A percentile compares a stretch with the other conserved stretches of the same genome.
phyloP scores from a whole-genome alignment of 2,888 invertebrate genomes.

The Parnassius mnemosyne region DNA sequence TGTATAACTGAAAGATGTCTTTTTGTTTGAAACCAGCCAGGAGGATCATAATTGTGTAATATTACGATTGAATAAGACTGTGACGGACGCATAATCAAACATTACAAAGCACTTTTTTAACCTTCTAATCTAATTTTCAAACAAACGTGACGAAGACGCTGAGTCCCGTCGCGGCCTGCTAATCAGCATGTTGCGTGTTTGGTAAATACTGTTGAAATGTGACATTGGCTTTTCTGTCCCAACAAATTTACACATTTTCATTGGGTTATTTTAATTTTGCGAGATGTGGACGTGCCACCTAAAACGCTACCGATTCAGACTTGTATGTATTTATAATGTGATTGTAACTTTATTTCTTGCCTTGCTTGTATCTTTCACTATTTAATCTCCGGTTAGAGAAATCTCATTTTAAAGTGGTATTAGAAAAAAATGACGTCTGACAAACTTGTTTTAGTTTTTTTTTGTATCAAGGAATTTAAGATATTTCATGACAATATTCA shows the following conservation, averaged over 20 bases:
- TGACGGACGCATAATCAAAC: not conserved
- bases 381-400: no score
- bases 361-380: no score
- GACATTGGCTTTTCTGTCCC: slow-evolving; percentile 32
- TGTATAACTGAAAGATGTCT: no score
- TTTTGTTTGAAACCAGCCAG: no score
- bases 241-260: slow-evolving; percentile 28
- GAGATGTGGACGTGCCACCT: slow-evolving; percentile 5
- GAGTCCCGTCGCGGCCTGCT: slow-evolving; percentile 20
- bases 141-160: slow-evolving; percentile 26
- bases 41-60: no score
- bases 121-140: slow-evolving; percentile 39
- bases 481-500: no score
- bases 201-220: slow-evolving; percentile 33
- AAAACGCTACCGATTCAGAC: not conserved
- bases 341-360: no score
- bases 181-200: slow-evolving; percentile 30
- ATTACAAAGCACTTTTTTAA: slow-evolving; percentile 26
- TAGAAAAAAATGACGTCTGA: no score
- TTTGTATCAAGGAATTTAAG: no score
- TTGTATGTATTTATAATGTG: no score
- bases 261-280: slow-evolving; percentile 21
- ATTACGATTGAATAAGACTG: not conserved
- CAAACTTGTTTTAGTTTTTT: no score
- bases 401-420: no score